Evolutionary conservation across 2,797 vertebrate genomes (phyloP).

Genomic region (Leptodactylus fallax): DNA sequence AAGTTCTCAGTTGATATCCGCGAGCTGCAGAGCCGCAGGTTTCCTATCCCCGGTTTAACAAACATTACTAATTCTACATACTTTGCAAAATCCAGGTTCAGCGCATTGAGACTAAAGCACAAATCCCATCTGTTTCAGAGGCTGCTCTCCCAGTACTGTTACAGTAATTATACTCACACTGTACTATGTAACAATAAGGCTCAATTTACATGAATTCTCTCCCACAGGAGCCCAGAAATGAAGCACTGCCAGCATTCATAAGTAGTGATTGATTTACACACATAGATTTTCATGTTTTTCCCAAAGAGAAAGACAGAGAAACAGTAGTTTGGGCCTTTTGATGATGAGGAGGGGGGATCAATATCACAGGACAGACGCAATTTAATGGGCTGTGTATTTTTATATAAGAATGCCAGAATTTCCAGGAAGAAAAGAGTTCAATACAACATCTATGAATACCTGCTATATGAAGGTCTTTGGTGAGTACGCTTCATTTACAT

Average conservation of each 20-base stretch:
- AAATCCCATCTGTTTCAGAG: slow-evolving; percentile 45
- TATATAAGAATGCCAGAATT: slow-evolving; percentile 43
- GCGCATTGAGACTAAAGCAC: slow-evolving; percentile 35
- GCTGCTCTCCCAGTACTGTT: slow-evolving; percentile 41
- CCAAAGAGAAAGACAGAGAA: slow-evolving; percentile 43
- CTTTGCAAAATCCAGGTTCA: slow-evolving; percentile 36
- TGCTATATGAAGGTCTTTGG: slow-evolving; percentile 34
- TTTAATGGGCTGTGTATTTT: slow-evolving; percentile 60
- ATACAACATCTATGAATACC: slow-evolving; percentile 33
- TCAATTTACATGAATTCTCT: slow-evolving; percentile 60
- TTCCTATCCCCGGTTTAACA: neutral
- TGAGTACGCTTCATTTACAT: slow-evolving; percentile 37
- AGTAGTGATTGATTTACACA: slow-evolving; percentile 60
- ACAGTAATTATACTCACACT: slow-evolving; percentile 59
- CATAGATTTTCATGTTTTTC: slow-evolving; percentile 61
- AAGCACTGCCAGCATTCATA: slow-evolving; percentile 52
- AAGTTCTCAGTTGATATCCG: neutral
- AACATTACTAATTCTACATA: slow-evolving; percentile 21
- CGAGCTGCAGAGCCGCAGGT: neutral
- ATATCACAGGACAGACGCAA: slow-evolving; percentile 41
- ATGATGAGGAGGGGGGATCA: slow-evolving; percentile 38
- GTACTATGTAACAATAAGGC: slow-evolving; percentile 57
- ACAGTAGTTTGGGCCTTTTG: slow-evolving; percentile 44
- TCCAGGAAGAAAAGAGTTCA: slow-evolving; percentile 50
- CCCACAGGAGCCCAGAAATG: slow-evolving; percentile 47